Evolutionary conservation across 1,140 invertebrate species (phyloP), one percentile per base, ranked within the genome.

Genomic region (Ephestia elutella): DNA sequence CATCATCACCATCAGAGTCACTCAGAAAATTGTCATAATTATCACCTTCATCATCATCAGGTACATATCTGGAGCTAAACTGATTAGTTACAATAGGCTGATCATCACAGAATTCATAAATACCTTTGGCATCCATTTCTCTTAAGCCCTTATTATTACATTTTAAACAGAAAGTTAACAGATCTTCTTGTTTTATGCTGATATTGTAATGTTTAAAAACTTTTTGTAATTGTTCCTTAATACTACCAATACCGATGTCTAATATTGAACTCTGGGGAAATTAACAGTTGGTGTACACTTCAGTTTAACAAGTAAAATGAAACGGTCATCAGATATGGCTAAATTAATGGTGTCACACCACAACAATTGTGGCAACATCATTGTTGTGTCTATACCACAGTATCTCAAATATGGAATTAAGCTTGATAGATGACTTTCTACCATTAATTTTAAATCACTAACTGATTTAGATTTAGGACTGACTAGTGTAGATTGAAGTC

Each of bases 1-100:
- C 69, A 54, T 86, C 78, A 66, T 86, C 86, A 60, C 68, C 69
- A 54, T 88, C 86, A 21, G 82, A 87, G 65, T 86, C 86, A 75
- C 82, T 86, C n/a, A 82, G 59, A 70, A 86, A 84, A 56, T 79
- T 80, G 49, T 75, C 77, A 65, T 65, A 65, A 56, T 68, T 62
- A 55, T 67, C 66, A 54, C 77, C 72, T 17, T 80, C 77, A 54
- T 86, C 75, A 65, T 68, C 60, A 56, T 70, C 68, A 59, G 54
- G 38, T 9, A 8, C 21, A 70, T 68, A 69, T 44, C 44, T 68
- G 30, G 50, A 15, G 10, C n/a, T 44, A 15, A 44, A 3, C 7
- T 63, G 63, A 30, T 53, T 59, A 57, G 56, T 62, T 59, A 18
- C 51, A 49, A 28, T 55, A 8, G 49, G 18, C 61, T 65, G 59